Conservation (phyloP, 2,888 invertebrate genomes). For the Melangyna quadrimaculata region DNA sequence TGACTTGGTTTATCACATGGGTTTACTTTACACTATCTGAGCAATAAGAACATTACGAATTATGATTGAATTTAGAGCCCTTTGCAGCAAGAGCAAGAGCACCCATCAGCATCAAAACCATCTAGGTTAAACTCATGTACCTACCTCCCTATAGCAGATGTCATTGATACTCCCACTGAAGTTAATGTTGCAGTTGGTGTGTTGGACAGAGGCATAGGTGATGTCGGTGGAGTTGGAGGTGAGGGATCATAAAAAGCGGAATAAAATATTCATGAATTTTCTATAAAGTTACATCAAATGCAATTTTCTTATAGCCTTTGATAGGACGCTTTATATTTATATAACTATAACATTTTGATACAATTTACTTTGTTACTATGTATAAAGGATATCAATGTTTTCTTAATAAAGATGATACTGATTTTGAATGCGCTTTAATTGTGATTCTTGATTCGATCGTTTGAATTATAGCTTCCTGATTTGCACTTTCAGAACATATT, state of each 20-base stretch:
- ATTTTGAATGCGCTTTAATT: neutral
- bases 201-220: neutral
- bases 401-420: conserved; percentile 26
- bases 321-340: neutral
- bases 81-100: conserved; percentile 55
- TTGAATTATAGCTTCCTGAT: neutral
- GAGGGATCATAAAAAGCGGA: neutral
- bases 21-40: conserved; percentile 57
- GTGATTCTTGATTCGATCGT: neutral
- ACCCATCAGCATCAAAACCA: neutral
- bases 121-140: no score
- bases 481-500: neutral
- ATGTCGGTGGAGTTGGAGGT: neutral
- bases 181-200: conserved; percentile 61
- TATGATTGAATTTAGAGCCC: conserved; percentile 71
- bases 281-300: conserved; percentile 43
- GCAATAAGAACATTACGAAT: conserved; percentile 65
- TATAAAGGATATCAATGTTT: conserved; percentile 54
- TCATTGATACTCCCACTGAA: conserved; percentile 46
- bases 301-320: conserved; percentile 39
- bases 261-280: conserved; percentile 68
- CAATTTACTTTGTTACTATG: conserved; percentile 21
- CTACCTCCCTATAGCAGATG: neutral
- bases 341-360: conserved; percentile 21
- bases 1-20: conserved; percentile 68